Evolutionary conservation across 2,113 vertebrate species (phyloP).

Genomic region (Orthonyx spaldingii): DNA sequence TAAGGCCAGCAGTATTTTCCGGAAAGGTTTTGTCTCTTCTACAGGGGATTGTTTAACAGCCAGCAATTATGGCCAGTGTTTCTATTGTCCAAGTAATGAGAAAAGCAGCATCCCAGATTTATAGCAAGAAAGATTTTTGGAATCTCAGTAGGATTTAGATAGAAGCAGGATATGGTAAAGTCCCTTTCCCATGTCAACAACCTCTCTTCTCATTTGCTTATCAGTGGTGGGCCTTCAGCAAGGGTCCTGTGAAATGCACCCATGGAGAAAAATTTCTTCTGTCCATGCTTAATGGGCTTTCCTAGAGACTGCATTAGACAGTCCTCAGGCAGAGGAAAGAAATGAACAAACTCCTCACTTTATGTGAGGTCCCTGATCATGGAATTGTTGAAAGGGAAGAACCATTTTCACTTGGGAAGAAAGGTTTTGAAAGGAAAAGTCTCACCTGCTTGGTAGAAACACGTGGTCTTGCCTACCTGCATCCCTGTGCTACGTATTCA

Average conservation of each 20-base stretch:
- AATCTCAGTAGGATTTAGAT: background rate
- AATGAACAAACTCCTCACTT: background rate
- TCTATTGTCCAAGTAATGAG: background rate
- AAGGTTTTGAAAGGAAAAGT: background rate
- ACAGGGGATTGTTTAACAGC: background rate
- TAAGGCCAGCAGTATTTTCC: background rate
- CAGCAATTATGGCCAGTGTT: background rate
- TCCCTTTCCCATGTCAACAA: background rate
- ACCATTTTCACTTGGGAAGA: background rate
- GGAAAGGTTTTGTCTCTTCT: background rate
- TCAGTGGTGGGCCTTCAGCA: accelerated
- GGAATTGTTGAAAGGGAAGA: background rate
- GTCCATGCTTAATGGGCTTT: background rate
- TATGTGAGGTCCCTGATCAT: background rate
- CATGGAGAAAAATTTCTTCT: background rate
- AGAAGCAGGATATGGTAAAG: background rate
- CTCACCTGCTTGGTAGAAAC: background rate
- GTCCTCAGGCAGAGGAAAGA: background rate
- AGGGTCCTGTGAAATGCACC: background rate
- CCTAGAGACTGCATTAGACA: background rate
- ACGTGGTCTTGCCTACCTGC: background rate
- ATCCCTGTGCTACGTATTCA: background rate
- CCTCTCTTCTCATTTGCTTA: background rate
- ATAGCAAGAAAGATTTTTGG: background rate
- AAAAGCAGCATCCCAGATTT: background rate